A percentile compares a stretch with the other conserved stretches of the same genome.
phyloP scores from a whole-genome alignment of 1,140 invertebrate genomes.

The Drosophila novamexicana region DNA sequence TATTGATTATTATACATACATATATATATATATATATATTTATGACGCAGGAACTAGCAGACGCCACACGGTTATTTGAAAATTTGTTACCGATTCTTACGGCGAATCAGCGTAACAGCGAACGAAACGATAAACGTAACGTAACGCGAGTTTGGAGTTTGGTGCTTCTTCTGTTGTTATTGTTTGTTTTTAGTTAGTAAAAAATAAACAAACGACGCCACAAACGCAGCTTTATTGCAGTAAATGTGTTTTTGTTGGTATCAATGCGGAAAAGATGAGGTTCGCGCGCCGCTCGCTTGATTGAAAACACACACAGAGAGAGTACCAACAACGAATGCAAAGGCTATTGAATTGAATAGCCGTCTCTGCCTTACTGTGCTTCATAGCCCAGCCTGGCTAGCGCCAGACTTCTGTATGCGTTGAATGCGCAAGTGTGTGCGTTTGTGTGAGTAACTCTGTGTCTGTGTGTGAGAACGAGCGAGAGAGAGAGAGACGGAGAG shows the following conservation, averaged over 20 bases:
- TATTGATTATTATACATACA: conserved; percentile 71
- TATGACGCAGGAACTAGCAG: conserved; percentile 34
- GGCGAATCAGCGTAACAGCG: conserved; percentile 46
- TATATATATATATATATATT: conserved; percentile 31
- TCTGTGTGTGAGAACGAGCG: conserved; percentile 38
- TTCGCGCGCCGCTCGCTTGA: conserved; percentile 82
- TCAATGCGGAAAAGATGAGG: conserved; percentile 81
- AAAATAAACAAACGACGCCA: conserved; percentile 81
- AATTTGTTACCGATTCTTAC: conserved; percentile 44
- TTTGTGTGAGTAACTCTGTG: conserved; percentile 43
- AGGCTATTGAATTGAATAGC: conserved; percentile 84
- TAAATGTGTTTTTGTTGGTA: conserved; percentile 78
- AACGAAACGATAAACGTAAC: conserved; percentile 53
- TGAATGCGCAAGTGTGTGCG: conserved; percentile 65
- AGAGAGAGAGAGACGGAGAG: conserved; percentile 18
- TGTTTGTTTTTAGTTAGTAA: conserved; percentile 81
- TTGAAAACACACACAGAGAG: conserved; percentile 84
- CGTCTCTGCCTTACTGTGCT: conserved; percentile 78
- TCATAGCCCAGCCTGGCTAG: conserved; percentile 64
- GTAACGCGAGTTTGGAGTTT: conserved; percentile 56
- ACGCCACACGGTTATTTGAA: conserved; percentile 32
- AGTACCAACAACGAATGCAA: conserved; percentile 84
- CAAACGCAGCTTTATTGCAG: conserved; percentile 75
- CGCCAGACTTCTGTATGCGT: conserved; percentile 72
- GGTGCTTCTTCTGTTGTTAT: conserved; percentile 53